Evolutionary conservation across 2,888 invertebrate species (phyloP).

Genomic region (Colostygia pectinataria): DNA sequence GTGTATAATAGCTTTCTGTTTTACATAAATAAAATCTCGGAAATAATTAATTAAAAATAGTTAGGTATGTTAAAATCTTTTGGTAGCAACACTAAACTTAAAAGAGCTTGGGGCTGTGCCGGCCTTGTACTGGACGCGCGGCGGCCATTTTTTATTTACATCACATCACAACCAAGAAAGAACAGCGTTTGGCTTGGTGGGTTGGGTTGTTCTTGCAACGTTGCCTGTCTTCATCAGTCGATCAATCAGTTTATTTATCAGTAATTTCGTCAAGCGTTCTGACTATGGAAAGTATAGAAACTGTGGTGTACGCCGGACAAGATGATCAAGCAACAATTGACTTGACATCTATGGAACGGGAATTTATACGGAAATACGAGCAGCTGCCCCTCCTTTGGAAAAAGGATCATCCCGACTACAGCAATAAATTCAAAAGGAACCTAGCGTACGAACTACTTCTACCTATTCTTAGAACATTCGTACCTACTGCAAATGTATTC

Average conservation of each 20-base stretch:
- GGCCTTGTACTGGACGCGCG: too few species aligned
- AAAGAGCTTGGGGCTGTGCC: too few species aligned
- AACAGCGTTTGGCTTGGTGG: conserved; percentile 9
- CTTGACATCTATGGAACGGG: conserved; percentile 34
- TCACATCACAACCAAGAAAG: not conserved
- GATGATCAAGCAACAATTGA: conserved; percentile 16
- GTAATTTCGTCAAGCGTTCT: conserved; percentile 21
- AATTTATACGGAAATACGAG: conserved; percentile 44
- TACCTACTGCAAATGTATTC: conserved; percentile 37
- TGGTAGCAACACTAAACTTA: conserved; percentile 4
- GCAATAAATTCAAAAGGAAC: conserved; percentile 45
- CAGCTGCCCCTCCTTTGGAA: conserved; percentile 45
- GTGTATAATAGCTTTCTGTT: too few species aligned
- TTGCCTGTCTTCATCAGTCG: conserved; percentile 24
- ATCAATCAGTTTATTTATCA: conserved; percentile 24
- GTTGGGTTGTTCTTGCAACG: not conserved
- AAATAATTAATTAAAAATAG: too few species aligned
- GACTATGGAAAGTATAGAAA: conserved; percentile 17
- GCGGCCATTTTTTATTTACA: conserved; percentile 2
- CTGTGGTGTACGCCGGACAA: conserved; percentile 1
- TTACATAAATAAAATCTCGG: too few species aligned
- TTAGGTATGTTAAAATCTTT: too few species aligned
- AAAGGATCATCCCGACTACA: conserved; percentile 41
- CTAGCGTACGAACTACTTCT: conserved; percentile 38
- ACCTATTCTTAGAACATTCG: conserved; percentile 37